A percentile compares a stretch with the other conserved stretches of the same genome.
Conservation (phyloP, 2,797 vertebrate genomes). For the Chaetodon trifasciatus region DNA sequence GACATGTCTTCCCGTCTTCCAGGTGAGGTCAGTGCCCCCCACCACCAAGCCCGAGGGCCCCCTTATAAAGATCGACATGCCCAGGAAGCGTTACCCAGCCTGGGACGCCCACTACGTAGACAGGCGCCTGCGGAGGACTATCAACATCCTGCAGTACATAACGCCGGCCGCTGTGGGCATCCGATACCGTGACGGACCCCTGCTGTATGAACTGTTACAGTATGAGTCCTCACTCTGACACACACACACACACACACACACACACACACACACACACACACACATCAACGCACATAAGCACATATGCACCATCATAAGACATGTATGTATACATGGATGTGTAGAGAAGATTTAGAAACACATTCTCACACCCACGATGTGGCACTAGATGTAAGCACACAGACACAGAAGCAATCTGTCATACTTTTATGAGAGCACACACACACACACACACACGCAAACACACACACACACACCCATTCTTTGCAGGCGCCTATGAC, state of each 20-base stretch:
- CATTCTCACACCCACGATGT: conserved; percentile 35
- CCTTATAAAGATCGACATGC: conserved; percentile 99
- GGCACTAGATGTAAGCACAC: conserved; percentile 72
- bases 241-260: conserved; percentile 57
- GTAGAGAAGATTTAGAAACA: conserved; percentile 52
- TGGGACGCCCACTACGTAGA: conserved; percentile 99
- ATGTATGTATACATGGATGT: conserved; percentile 44
- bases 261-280: conserved; percentile 53
- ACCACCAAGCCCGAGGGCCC: conserved; percentile 90
- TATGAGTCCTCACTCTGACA: conserved; percentile 99
- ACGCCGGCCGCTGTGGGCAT: conserved; percentile 96
- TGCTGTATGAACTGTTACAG: conserved; percentile 98
- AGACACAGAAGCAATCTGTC: conserved; percentile 66
- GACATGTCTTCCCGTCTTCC: conserved; percentile 97
- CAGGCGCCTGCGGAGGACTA: conserved; percentile 97
- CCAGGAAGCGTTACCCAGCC: conserved; percentile 97
- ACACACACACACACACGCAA: conserved; percentile 7
- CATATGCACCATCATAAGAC: conserved; percentile 50
- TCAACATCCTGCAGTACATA: conserved; percentile 99
- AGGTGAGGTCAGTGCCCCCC: conserved; percentile 94
- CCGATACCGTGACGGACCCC: conserved; percentile 96
- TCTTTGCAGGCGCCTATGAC: conserved; percentile 56
- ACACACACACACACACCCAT: conserved; percentile 24
- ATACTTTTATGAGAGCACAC: conserved; percentile 34
- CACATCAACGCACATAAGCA: conserved; percentile 41